Evolutionary conservation across 2,888 invertebrate species (phyloP).

Genomic region (Tenthredo distinguenda): DNA sequence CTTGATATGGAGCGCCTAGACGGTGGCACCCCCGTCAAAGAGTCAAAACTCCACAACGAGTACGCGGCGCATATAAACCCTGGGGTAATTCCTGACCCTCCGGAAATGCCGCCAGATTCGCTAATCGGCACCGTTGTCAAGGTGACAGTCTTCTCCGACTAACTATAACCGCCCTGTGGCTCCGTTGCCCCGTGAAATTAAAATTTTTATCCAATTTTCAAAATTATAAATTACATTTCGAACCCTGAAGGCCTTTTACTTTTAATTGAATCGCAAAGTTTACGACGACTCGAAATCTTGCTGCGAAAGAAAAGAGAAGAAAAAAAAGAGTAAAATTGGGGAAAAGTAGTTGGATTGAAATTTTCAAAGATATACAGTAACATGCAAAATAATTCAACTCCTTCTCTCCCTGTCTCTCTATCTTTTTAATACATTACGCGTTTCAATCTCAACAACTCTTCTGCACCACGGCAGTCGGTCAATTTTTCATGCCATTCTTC

Average conservation of each 20-base stretch:
- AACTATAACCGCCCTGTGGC: neutral
- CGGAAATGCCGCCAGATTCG: conserved; percentile 81
- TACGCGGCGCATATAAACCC: conserved; percentile 78
- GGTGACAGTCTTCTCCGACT: conserved; percentile 81
- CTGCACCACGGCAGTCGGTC: neutral
- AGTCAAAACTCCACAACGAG: conserved; percentile 77
- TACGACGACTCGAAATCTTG: neutral
- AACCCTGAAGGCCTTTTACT: neutral
- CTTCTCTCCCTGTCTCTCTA: neutral
- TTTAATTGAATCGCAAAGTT: neutral
- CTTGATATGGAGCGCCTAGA: conserved; percentile 83
- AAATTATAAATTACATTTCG: neutral
- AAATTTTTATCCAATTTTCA: conserved; percentile 18
- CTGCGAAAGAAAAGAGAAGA: neutral
- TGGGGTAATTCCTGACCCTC: conserved; percentile 76
- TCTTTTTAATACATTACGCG: neutral
- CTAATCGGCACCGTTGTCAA: conserved; percentile 94
- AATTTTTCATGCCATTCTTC: conserved; percentile 14
- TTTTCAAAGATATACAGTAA: neutral
- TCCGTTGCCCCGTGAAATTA: neutral
- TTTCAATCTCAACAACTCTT: conserved; percentile 26
- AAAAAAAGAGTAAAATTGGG: neutral
- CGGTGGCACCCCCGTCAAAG: conserved; percentile 77
- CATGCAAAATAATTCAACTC: neutral
- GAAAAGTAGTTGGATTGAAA: neutral